Evolutionary conservation across 2,797 vertebrate genomes (phyloP), one percentile per base, ranked within the genome.

Genomic region (Rhincodon typus): DNA sequence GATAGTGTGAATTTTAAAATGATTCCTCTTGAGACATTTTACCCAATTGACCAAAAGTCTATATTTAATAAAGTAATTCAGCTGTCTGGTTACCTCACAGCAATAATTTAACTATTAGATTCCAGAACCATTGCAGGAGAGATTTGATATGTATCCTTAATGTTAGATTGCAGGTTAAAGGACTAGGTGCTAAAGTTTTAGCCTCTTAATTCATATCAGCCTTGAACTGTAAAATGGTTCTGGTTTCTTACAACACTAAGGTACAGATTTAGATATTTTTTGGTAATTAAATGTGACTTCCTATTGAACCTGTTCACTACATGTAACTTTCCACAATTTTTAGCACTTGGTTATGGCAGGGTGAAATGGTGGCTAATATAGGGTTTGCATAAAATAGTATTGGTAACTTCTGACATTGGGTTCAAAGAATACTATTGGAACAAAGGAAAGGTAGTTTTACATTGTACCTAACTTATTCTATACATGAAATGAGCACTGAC

Each of bases 21-120:
- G 10, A 66, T 93, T 90, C 34, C 53, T 12, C 38, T 93, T 25
- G 23, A 93, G 38, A n/a, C 10, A 42, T 69, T 84, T 42, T 12
- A 12, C 62, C n/a, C n/a, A 7, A 69, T 25, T 67, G 90, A 93
- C 38, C 88, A 90, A 90, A 19, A 93, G 90, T 38, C 6, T 67
- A n/a, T 93, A 93, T 93, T 93, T 93, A 93, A 67, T 93, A 12
- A 66, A 93, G 42, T 93, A 4, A 25, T 93, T 93, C 8, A 69
- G 8, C 82, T 46, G 42, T 84, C 15, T 84, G 42, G 82, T 5
- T 38, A 12, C 42, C 38, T 69, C 67, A 72, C 25, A 38, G 90
- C 62, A 93, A 23, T 42, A 90, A 69, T 67, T 62, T 67, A 67
- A 93, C 23, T 93, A 8, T 3, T 10, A 69, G 7, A 21, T 38